Conservation (phyloP, 2,888 invertebrate species). For the Andrena praecox region DNA sequence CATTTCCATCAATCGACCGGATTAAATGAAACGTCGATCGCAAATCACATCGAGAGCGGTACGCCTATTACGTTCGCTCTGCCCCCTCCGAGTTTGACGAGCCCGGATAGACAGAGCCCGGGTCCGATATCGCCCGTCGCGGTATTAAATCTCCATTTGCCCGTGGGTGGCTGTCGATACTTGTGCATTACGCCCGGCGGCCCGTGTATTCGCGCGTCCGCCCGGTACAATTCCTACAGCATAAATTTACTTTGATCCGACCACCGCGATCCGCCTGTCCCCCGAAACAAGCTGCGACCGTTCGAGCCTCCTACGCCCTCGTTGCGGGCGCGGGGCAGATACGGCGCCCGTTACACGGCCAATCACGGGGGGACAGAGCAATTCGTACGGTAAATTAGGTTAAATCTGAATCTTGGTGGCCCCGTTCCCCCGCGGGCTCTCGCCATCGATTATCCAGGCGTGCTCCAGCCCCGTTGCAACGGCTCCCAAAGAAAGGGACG, state of each 20-base stretch:
- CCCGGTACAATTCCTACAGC: conserved; percentile 46
- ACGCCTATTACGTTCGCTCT: conserved; percentile 15
- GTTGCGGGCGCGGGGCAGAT: not conserved
- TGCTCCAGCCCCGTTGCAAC: not conserved
- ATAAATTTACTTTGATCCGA: conserved; percentile 65
- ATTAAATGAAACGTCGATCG: conserved; percentile 39
- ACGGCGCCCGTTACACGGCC: conserved; percentile 32
- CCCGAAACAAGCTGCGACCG: conserved; percentile 13
- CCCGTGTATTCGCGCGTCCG: conserved; percentile 39
- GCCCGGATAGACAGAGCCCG: conserved; percentile 21
- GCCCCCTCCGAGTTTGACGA: conserved; percentile 11
- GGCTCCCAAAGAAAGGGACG: conserved; percentile 27
- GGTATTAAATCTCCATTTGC: conserved; percentile 48
- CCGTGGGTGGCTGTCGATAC: conserved; percentile 49
- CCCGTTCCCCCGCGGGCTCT: conserved; percentile 45
- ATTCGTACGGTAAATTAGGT: conserved; percentile 68
- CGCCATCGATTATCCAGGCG: conserved; percentile 60
- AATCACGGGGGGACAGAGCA: conserved; percentile 59
- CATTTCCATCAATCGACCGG: conserved; percentile 27
- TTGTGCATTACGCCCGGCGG: conserved; percentile 44
- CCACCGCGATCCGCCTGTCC: conserved; percentile 18
- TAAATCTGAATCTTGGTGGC: conserved; percentile 66
- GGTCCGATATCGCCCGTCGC: not conserved
- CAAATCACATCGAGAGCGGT: conserved; percentile 25
- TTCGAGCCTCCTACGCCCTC: conserved; percentile 5